Evolutionary conservation across 2,888 invertebrate species (phyloP).

Genomic region (Apocheima hispidaria): DNA sequence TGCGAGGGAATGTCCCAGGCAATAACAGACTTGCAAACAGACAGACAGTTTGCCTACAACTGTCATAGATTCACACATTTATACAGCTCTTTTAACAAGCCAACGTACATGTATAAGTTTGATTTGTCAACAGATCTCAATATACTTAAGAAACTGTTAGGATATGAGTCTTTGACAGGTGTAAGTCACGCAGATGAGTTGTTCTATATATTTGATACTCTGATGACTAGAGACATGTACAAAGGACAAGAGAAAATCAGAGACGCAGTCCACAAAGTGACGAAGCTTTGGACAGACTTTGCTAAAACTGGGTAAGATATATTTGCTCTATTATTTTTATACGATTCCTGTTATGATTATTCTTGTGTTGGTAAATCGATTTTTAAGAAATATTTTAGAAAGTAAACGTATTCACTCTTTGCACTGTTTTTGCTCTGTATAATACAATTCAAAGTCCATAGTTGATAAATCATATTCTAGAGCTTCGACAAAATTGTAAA

Average conservation of each 20-base stretch:
- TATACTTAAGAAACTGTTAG: slow-evolving; percentile 54
- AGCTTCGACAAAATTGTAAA: too few relatives aligned
- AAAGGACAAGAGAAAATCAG: slow-evolving; percentile 57
- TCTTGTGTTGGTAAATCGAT: too few relatives aligned
- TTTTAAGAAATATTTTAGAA: too few relatives aligned
- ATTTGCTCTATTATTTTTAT: too few relatives aligned
- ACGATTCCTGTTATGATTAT: too few relatives aligned
- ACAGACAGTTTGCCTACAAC: slow-evolving; percentile 60
- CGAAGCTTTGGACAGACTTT: slow-evolving; percentile 78
- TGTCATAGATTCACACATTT: slow-evolving; percentile 62
- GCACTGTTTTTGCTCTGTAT: background rate
- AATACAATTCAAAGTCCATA: background rate
- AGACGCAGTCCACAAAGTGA: slow-evolving; percentile 65
- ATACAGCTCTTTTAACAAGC: slow-evolving; percentile 48
- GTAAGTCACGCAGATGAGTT: slow-evolving; percentile 80
- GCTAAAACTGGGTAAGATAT: slow-evolving; percentile 67
- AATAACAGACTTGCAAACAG: slow-evolving; percentile 55
- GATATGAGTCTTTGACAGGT: slow-evolving; percentile 56
- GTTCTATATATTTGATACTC: slow-evolving; percentile 75
- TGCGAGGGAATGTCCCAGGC: slow-evolving; percentile 48
- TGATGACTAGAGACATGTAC: slow-evolving; percentile 63
- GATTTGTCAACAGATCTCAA: slow-evolving; percentile 66
- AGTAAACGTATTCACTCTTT: background rate
- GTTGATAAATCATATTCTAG: background rate
- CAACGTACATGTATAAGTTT: slow-evolving; percentile 65